Base-by-base conservation (phyloP, 2,888 invertebrate genomes). In the Zhengitettix transpicula region DNA sequence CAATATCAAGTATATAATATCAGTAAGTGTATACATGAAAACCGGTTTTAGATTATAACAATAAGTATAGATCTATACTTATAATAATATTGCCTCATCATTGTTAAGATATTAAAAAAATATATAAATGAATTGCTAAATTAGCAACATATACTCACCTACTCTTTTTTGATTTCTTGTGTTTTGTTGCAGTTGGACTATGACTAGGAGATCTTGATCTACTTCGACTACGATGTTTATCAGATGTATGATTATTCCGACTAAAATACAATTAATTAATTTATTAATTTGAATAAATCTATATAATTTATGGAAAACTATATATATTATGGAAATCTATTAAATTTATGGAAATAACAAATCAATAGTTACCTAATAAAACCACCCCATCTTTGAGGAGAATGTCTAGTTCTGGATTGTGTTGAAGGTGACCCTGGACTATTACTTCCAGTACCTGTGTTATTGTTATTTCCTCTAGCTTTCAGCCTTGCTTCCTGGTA, bases 361-460 rank as follows among this genome's bases (percentile, higher is more conserved):
- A 3, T 47, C 47, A 47, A 47, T 47, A n/a, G 14, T n/a, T 47
- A 55, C 60, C 57, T 60, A 28, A 56, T 53, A 44, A 54, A 57
- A 51, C 56, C 58, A 12, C 28, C 57, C 60, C 59, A 60, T 9
- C 55, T 57, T 15, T 52, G 59, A 15, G 52, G 57, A 57, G 28
- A 42, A 17, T 56, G 58, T 8, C 58, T 41, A 42, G 57, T 47
- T 40, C 57, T 16, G 7, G 47, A 55, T 17, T 58, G 58, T 41
- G 70, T 41, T 68, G 65, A 1, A 71, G 70, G 55, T 71, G 72
- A 9, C 70, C 69, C 3, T 71, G 71, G 54, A 71, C 73, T 82
- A 64, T 83, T 83, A 40, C 83, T 82, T 41, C 82, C 82, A 81
- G 82, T 82, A 66, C 83, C 82, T 65, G 83, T 82, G 1, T 79